Conservation (phyloP, 2,113 vertebrate genomes). For the Amphilophus citrinellus region DNA sequence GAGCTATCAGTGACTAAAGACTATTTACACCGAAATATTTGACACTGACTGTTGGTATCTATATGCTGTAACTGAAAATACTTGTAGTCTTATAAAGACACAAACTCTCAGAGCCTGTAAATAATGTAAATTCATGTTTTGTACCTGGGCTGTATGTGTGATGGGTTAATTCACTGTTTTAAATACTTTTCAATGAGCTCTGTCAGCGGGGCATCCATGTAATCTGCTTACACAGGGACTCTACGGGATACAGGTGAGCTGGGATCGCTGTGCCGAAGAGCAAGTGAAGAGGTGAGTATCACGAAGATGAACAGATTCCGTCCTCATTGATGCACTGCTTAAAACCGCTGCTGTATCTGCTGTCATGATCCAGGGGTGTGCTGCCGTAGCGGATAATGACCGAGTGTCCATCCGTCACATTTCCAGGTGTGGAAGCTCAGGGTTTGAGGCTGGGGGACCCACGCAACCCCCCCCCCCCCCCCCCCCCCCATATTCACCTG, state of each 20-base stretch:
- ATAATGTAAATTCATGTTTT: conserved; percentile 44
- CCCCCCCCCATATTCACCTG: conserved; percentile 23
- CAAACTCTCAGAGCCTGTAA: conserved; percentile 44
- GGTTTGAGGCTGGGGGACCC: background rate
- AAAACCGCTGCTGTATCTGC: background rate
- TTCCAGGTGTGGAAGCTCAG: conserved; percentile 46
- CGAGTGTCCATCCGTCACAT: conserved; percentile 40
- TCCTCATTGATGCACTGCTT: background rate
- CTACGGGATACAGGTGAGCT: conserved; percentile 7
- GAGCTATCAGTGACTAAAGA: background rate
- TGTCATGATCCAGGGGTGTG: conserved; percentile 7
- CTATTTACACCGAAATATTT: background rate
- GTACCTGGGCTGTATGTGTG: conserved; percentile 40
- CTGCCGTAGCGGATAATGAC: conserved; percentile 59
- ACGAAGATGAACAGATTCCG: background rate
- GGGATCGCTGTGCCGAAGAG: conserved; percentile 8
- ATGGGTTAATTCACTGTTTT: conserved; percentile 8
- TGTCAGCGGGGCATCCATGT: conserved; percentile 20
- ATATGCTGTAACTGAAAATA: background rate
- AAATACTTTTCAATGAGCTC: conserved; percentile 30
- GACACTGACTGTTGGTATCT: background rate
- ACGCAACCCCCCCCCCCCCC: too few species aligned
- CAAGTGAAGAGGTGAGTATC: conserved; percentile 50
- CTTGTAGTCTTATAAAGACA: conserved; percentile 8
- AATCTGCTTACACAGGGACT: conserved; percentile 15